Conservation (phyloP, 2,797 vertebrate genomes). For the Notoglanidium macrostoma region DNA sequence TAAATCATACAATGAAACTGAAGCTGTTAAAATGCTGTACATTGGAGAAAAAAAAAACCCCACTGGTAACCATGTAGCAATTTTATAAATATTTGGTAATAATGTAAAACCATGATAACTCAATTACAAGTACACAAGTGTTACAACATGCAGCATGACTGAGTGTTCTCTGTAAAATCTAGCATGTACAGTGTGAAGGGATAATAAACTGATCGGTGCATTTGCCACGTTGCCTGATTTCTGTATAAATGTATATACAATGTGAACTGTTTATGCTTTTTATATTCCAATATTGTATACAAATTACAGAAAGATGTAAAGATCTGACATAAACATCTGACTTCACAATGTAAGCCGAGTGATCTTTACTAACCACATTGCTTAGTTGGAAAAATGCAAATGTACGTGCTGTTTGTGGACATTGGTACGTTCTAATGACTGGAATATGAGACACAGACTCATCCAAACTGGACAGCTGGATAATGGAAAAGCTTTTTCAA, state of each 20-base stretch:
- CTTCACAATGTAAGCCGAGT: background rate
- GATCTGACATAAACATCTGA: background rate
- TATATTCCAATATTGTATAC: background rate
- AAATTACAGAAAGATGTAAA: background rate
- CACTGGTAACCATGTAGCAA: background rate
- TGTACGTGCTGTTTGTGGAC: background rate
- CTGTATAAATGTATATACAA: constrained; percentile 11
- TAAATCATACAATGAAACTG: background rate
- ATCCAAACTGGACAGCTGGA: background rate
- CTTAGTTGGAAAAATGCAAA: background rate
- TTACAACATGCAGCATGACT: background rate
- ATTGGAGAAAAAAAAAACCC: background rate
- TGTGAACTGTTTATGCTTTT: background rate
- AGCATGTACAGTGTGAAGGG: background rate
- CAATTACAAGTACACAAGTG: background rate
- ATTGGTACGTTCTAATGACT: background rate
- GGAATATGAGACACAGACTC: background rate
- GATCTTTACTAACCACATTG: background rate
- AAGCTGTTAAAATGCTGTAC: background rate
- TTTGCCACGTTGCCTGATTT: background rate
- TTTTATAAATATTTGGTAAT: constrained; percentile 14
- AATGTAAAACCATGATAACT: background rate
- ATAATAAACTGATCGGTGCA: background rate
- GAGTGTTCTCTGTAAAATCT: background rate
- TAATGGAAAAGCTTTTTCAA: too few relatives aligned